Conservation (phyloP, 2,888 invertebrate species). For the Leptopilina syphax region DNA sequence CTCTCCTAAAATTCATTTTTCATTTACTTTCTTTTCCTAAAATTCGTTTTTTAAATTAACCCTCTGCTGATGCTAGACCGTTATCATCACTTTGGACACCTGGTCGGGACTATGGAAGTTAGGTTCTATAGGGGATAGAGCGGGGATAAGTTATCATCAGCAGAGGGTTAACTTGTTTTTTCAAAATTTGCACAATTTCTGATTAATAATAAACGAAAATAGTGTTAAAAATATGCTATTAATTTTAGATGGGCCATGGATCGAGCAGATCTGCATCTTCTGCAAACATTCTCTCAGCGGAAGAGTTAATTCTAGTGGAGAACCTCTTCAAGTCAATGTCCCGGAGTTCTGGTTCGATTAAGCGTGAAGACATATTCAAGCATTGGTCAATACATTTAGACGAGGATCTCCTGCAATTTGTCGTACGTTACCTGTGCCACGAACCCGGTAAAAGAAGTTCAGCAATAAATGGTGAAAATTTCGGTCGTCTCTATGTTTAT, state of each 20-base stretch:
- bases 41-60: no score
- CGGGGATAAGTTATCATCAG: no score
- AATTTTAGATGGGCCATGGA: constrained; percentile 74
- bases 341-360: constrained; percentile 74
- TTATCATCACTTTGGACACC: no score
- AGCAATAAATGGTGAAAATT: constrained; percentile 72
- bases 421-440: constrained; percentile 72
- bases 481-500: constrained; percentile 72
- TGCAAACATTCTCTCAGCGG: constrained; percentile 72
- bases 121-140: no score
- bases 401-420: constrained; percentile 70
- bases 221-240: not conserved
- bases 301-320: constrained; percentile 72
- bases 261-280: constrained; percentile 72
- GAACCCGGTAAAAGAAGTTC: constrained; percentile 73
- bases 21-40: no score
- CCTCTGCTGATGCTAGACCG: no score
- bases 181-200: no score
- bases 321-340: constrained; percentile 75
- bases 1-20: no score
- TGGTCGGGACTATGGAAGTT: no score
- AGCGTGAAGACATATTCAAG: constrained; percentile 74
- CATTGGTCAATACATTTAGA: constrained; percentile 75
- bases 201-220: not conserved
- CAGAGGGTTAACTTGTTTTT: no score